Evolutionary conservation across 2,113 vertebrate genomes (phyloP), one percentile per base, ranked within the genome.

Genomic region (Sakesphorus luctuosus): DNA sequence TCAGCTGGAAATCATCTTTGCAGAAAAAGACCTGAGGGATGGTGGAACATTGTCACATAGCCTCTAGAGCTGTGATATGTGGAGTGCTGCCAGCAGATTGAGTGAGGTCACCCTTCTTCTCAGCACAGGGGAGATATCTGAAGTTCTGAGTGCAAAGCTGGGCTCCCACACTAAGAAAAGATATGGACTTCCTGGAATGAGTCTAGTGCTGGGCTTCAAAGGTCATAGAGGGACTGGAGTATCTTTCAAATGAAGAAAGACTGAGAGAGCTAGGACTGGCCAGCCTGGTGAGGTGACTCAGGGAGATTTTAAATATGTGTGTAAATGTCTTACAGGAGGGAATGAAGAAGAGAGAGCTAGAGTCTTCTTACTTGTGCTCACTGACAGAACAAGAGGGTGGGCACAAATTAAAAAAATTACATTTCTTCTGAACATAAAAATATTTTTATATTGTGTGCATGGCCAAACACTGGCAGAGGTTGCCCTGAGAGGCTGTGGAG

Each of bases 391-490:
- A 65, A 55, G 23, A 66, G 23, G 13, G 9, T 7, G 28, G 12
- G 17, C 13, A 86, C 7, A 35, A 68, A 35, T 69, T 40, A 2
- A n/a, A 77, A 89, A 15, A 0, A 7, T 13, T 0, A 43, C 4
- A 65, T 65, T 86, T 86, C 21, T 40, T 59, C 29, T 38, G n/a
- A 59, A 49, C 5, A 40, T 17, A 49, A n/a, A 61, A 49, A 19
- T 49, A 33, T 2, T 68, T 93, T 46, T 58, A 8, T 49, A 10
- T 24, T 33, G 3, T 40, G 20, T 3, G 2, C 6, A 7, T 67
- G n/a, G 7, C 6, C 23, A 58, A 66, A 66, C 4, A 31, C 6
- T 4, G 31, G 9, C 21, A 66, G 50, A 84, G 7, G 26, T 87
- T 73, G 7, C 8, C 29, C 19, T 58, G 28, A 46, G 31, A 66